These are phyloP conservation scores for Tridacna gigas DNA, from an alignment of 2,888 invertebrate species.

Conservation along the genomic window DNA sequence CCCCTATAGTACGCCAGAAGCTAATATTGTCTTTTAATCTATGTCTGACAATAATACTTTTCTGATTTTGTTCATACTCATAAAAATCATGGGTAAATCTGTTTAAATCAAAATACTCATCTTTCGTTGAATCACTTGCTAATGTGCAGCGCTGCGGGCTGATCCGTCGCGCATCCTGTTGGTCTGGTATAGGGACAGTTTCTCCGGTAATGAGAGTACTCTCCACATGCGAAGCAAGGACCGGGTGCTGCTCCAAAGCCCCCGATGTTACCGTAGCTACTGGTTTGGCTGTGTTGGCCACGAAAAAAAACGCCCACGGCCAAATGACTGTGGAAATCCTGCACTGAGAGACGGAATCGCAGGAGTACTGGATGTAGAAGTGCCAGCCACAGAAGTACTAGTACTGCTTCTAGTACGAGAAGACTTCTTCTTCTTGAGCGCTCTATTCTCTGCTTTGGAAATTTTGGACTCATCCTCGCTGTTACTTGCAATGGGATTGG, in stretches of 20 bases:
- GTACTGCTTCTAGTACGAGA: not conserved
- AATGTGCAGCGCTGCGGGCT: not conserved
- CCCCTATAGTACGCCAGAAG: no score
- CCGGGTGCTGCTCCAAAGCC: slow-evolving; percentile 1
- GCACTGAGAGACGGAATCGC: not conserved
- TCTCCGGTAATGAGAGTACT: slow-evolving; percentile 35
- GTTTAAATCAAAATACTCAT: slow-evolving; percentile 41
- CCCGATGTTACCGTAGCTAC: slow-evolving; percentile 8
- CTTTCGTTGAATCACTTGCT: slow-evolving; percentile 27
- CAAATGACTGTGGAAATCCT: slow-evolving; percentile 6
- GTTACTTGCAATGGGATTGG: slow-evolving; percentile 55
- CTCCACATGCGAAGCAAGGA: slow-evolving; percentile 42
- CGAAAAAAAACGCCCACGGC: slow-evolving; percentile 1
- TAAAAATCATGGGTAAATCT: slow-evolving; percentile 46
- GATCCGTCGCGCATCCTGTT: not conserved
- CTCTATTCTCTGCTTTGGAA: slow-evolving; percentile 45
- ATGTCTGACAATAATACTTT: slow-evolving; percentile 45
- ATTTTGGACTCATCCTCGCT: slow-evolving; percentile 56
- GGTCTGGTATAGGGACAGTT: slow-evolving; percentile 27
- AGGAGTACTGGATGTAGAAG: no score
- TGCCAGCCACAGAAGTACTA: not conserved
- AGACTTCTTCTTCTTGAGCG: slow-evolving; percentile 46
- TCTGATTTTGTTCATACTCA: slow-evolving; percentile 46
- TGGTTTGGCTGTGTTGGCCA: not conserved
- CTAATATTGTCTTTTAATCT: slow-evolving; percentile 25